Percentiles rank a stretch among this genome's conserved stretches.
Evolutionary conservation across 37 sponge, comb jelly and placozoan genomes (phyloP).

Genomic region (Ianthella basta): DNA sequence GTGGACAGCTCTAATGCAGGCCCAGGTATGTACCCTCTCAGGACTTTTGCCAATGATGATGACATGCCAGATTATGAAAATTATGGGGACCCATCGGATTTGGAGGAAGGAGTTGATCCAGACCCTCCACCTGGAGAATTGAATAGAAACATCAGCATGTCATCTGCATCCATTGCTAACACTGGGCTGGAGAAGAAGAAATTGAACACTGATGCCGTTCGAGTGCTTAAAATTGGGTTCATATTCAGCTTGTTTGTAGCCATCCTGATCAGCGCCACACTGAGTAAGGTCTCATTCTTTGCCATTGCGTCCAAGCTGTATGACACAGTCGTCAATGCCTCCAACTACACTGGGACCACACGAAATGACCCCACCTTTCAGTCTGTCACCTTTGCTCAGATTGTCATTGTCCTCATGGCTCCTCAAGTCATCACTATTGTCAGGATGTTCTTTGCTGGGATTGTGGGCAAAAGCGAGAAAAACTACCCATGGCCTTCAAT

Average conservation of each 20-base stretch:
- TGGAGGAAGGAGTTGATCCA: too few relatives aligned
- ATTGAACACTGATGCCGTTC: not conserved
- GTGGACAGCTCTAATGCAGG: too few relatives aligned
- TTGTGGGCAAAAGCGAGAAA: constrained; percentile 61
- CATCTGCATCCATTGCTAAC: not conserved
- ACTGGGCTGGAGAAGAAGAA: not conserved
- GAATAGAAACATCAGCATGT: not conserved
- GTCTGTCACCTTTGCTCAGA: constrained; percentile 35
- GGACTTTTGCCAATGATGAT: too few relatives aligned
- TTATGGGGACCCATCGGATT: too few relatives aligned
- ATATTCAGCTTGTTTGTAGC: constrained; percentile 35
- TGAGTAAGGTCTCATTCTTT: constrained; percentile 77
- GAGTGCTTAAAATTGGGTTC: constrained; percentile 33
- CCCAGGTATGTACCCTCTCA: too few relatives aligned
- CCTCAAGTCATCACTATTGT: constrained; percentile 67
- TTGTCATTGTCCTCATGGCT: constrained; percentile 68
- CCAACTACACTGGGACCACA: not conserved
- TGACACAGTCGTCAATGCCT: not conserved
- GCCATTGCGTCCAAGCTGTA: constrained; percentile 42
- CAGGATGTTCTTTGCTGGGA: constrained; percentile 63
- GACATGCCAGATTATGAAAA: too few relatives aligned
- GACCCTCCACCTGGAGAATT: not conserved
- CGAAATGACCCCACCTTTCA: not conserved
- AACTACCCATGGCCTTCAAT: constrained; percentile 78
- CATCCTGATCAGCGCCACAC: constrained; percentile 38